Percentiles rank a stretch among this genome's conserved stretches.
phyloP scores from a whole-genome alignment of 1,140 invertebrate genomes.

The Pararge aegeria region DNA sequence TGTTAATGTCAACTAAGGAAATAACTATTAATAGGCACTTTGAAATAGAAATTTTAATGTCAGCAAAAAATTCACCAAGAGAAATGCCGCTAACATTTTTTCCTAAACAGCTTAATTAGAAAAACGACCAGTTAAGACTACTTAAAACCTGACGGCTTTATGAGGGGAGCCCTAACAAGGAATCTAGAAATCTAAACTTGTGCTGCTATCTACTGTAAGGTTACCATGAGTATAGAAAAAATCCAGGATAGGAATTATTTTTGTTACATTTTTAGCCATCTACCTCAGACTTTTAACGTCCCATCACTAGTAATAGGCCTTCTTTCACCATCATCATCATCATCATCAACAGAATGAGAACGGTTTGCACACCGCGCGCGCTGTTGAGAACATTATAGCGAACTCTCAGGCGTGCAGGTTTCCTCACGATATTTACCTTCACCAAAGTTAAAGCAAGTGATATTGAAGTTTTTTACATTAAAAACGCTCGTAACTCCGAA shows the following conservation, averaged over 20 bases:
- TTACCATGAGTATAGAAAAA: background rate
- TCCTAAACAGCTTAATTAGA: slow-evolving; percentile 3
- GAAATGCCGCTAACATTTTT: slow-evolving; percentile 8
- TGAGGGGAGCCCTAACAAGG: background rate
- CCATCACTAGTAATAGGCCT: no score
- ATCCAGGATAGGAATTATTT: background rate
- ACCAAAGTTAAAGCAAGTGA: no score
- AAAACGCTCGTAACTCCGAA: no score
- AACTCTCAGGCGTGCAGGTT: no score
- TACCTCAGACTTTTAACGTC: no score
- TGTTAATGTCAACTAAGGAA: background rate
- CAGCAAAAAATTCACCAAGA: background rate
- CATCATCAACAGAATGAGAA: no score
- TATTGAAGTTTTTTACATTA: no score
- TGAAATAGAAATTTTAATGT: background rate
- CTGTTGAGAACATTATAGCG: no score
- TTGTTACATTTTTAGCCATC: no score
- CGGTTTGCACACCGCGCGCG: no score
- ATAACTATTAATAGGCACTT: background rate
- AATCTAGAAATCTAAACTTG: slow-evolving; percentile 6
- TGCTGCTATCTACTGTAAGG: background rate
- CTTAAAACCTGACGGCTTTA: background rate
- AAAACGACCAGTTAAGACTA: slow-evolving; percentile 3
- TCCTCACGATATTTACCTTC: no score
- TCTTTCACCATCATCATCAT: no score